These are phyloP conservation scores for Eilema griseolum DNA, from an alignment of 2,888 invertebrate species.

Conservation along the genomic window DNA sequence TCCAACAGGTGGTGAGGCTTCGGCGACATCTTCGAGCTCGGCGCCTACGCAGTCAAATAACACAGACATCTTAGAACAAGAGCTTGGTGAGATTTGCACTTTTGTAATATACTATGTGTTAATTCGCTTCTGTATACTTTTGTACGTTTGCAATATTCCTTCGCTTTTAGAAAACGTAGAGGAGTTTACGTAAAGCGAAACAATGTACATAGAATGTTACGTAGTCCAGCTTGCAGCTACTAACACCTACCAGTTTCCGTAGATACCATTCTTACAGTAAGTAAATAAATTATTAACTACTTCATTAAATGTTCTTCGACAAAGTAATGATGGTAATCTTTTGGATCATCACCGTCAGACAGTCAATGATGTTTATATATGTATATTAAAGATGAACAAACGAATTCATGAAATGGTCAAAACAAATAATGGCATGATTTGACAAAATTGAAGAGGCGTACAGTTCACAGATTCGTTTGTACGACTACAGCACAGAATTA, in stretches of 20 bases:
- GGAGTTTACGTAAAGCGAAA: neutral
- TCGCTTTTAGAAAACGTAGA: slow-evolving; percentile 22
- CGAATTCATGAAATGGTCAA: too few species aligned
- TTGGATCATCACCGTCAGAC: neutral
- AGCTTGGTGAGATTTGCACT: slow-evolving; percentile 74
- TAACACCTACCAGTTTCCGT: slow-evolving; percentile 26
- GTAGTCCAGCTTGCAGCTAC: slow-evolving; percentile 26
- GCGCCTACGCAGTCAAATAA: slow-evolving; percentile 60
- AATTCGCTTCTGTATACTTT: slow-evolving; percentile 27
- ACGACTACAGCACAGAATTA: too few species aligned
- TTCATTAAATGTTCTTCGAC: neutral
- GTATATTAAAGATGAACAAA: too few species aligned
- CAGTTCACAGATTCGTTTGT: neutral
- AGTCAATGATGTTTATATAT: neutral
- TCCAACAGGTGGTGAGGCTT: slow-evolving; percentile 75
- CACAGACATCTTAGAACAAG: slow-evolving; percentile 74
- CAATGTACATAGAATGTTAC: slow-evolving; percentile 16
- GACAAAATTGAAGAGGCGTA: neutral
- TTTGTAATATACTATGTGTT: slow-evolving; percentile 29
- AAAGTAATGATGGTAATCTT: neutral
- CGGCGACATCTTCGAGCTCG: slow-evolving; percentile 70
- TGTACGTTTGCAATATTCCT: slow-evolving; percentile 16
- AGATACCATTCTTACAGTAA: neutral
- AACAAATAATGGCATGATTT: neutral
- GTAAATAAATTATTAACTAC: neutral